Conservation (phyloP, 2,797 vertebrate species). For the Rhadinocentrus ornatus region DNA sequence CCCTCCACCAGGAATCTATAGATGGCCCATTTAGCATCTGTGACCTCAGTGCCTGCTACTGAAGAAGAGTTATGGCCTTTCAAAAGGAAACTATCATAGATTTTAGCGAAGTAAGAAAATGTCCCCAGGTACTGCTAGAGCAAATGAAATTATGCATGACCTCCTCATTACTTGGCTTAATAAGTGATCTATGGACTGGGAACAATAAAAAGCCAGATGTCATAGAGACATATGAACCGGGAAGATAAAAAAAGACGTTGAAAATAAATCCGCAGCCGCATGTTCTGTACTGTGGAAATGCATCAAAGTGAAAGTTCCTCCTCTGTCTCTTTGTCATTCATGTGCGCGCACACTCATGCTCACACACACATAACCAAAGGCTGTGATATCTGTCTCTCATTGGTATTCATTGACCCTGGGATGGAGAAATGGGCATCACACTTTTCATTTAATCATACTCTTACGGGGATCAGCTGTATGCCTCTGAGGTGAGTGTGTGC, state of each 20-base stretch:
- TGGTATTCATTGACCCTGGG: conserved; percentile 91
- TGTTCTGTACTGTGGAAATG: conserved; percentile 35
- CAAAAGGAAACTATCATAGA: conserved; percentile 83
- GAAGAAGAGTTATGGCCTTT: conserved; percentile 82
- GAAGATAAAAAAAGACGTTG: conserved; percentile 32
- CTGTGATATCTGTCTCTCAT: conserved; percentile 82
- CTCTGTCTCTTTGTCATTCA: conserved; percentile 55
- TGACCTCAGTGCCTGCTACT: conserved; percentile 81
- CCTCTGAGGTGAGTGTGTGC: conserved; percentile 41
- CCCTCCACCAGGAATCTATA: conserved; percentile 78
- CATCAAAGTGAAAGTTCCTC: conserved; percentile 43
- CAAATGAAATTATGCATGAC: conserved; percentile 85
- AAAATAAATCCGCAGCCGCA: conserved; percentile 43
- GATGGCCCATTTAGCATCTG: conserved; percentile 84
- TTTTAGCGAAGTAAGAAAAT: conserved; percentile 86
- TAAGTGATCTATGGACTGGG: conserved; percentile 80
- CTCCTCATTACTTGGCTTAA: conserved; percentile 81
- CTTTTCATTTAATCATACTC: conserved; percentile 94
- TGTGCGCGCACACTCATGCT: conserved; percentile 25
- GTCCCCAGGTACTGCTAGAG: conserved; percentile 80
- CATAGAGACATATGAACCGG: conserved; percentile 64
- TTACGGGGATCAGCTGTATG: conserved; percentile 79
- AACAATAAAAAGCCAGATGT: conserved; percentile 77
- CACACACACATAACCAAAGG: conserved; percentile 27
- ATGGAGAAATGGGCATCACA: conserved; percentile 88